These are phyloP conservation scores for Pollenia amentaria DNA, from an alignment of 2,888 invertebrate genomes.

Conservation along the genomic window DNA sequence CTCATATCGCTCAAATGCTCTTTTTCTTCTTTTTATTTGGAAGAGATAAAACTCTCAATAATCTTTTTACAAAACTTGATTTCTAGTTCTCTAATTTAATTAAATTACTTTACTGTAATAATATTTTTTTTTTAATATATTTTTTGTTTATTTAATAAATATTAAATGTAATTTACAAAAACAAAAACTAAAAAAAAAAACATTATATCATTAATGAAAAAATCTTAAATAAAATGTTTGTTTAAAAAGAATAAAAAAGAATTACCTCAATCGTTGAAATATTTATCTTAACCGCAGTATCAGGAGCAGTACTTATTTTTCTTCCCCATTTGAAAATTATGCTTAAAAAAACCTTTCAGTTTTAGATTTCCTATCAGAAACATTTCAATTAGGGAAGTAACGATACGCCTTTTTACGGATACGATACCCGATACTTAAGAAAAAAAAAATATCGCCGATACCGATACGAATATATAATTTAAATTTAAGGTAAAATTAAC, in stretches of 20 bases:
- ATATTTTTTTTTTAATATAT: conserved; percentile 43
- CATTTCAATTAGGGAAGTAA: too few relatives aligned
- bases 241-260: conserved; percentile 62
- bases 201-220: conserved; percentile 53
- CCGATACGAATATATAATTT: too few relatives aligned
- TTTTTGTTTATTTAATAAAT: conserved; percentile 69
- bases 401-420: too few relatives aligned
- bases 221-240: conserved; percentile 68
- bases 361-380: too few relatives aligned
- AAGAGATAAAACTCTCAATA: too few relatives aligned
- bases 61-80: conserved; percentile 22
- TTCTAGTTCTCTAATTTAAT: conserved; percentile 60
- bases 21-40: background rate
- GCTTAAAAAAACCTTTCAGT: too few relatives aligned
- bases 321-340: too few relatives aligned
- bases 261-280: background rate
- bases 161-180: conserved; percentile 67
- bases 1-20: background rate
- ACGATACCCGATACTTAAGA: too few relatives aligned
- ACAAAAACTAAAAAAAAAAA: conserved; percentile 59
- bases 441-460: too few relatives aligned
- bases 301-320: background rate
- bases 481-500: too few relatives aligned
- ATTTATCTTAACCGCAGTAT: background rate
- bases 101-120: conserved; percentile 61